Evolutionary conservation across 2,888 invertebrate genomes (phyloP), one percentile per base, ranked within the genome.

Genomic region (Drosophila stalkeri): DNA sequence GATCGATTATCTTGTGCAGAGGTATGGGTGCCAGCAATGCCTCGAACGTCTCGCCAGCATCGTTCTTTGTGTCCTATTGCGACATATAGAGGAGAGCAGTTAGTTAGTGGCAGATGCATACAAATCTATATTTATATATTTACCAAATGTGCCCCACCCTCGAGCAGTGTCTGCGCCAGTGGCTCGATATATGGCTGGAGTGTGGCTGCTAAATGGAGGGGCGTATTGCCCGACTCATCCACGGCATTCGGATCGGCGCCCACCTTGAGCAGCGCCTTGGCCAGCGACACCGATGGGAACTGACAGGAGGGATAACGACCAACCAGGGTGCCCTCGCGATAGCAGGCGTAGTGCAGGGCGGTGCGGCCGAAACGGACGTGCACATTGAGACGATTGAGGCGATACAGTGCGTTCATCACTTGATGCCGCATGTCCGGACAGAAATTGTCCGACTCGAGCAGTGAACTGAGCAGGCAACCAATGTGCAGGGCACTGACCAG

Each of bases 181-280:
- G 95, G 95, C 3, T 95, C 94, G 0, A 96, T 95, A 86, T 96
- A 96, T 0, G 96, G 96, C 78, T 94, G 93, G 67, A 96, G 95
- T 92, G 96, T 95, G 73, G 97, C 97, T 0, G 96, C 96, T 71
- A 98, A 94, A 92, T 98, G 98, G 57, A 99, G 94, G 14, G 98
- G 96, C 23, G 98, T 98, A 93, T 98, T 98, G 23, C 97, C 97
- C 65, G 96, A 96, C 61, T 96, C 95, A 93, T 99, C 98, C 3
- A 95, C 93, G 0, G 96, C 96, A 93, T 96, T 96, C 1, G 97
- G 96, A 93, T 96, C 95, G 0, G 98, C 97, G 14, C 98, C 98
- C 31, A 97, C 97, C 79, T 96, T 95, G 75, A 98, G 93, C 90
- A 98, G 94, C 66, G 97, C 95, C 84, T 95, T 94, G 8, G 97